Conservation (phyloP, 2,113 vertebrate species). For the Cygnus buccinator region DNA sequence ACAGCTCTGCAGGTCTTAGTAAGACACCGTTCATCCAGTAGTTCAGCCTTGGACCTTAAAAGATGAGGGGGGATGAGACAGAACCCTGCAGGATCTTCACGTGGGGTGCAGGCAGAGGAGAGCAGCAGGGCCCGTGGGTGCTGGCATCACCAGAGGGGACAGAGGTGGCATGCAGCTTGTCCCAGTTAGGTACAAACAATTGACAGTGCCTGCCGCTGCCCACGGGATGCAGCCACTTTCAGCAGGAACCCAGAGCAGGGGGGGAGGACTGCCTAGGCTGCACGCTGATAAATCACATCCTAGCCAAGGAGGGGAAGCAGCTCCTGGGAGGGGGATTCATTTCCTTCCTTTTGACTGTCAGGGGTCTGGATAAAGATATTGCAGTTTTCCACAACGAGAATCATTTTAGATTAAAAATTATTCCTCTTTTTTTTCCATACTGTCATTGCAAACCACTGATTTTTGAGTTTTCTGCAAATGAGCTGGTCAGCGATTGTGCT, state of each 20-base stretch:
- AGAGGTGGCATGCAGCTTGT: neutral
- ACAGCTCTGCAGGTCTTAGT: neutral
- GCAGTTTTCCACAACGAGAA: neutral
- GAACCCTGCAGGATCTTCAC: accelerated
- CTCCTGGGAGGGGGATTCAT: neutral
- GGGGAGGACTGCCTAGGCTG: neutral
- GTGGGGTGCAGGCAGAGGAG: neutral
- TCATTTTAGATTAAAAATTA: neutral
- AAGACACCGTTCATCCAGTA: neutral
- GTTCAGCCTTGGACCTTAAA: neutral
- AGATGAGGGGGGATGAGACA: neutral
- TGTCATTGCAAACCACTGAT: neutral
- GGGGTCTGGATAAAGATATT: neutral
- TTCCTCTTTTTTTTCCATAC: neutral
- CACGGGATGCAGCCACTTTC: no score
- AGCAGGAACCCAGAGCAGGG: no score
- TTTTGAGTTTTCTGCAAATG: neutral
- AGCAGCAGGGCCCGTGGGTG: neutral
- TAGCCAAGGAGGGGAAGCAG: neutral
- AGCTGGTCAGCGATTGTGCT: neutral
- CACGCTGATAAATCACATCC: neutral
- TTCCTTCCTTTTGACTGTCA: neutral
- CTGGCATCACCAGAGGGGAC: neutral
- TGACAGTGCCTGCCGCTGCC: neutral
- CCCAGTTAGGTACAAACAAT: neutral